These are phyloP conservation scores for Drosophila niveifrons DNA, from an alignment of 2,888 invertebrate genomes.

Conservation along the genomic window DNA sequence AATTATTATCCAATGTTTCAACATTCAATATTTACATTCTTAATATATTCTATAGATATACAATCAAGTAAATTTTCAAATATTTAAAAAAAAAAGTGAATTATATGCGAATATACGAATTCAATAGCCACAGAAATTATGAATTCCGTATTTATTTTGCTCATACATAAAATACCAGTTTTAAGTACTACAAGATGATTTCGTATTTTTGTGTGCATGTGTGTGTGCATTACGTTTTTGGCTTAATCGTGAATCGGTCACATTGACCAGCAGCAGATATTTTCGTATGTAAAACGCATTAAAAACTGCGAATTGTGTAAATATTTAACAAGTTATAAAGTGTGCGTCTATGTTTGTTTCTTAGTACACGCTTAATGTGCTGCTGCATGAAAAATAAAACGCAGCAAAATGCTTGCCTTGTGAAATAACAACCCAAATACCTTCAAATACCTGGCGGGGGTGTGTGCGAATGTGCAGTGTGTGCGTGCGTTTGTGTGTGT, in stretches of 20 bases:
- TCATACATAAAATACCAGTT: neutral
- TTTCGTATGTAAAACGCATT: conserved; percentile 73
- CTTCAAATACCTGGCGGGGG: conserved; percentile 61
- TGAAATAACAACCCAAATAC: conserved; percentile 53
- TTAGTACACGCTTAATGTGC: conserved; percentile 34
- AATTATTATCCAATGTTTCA: too few species aligned
- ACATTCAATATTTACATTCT: too few species aligned
- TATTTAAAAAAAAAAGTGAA: too few species aligned
- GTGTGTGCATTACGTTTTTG: conserved; percentile 18
- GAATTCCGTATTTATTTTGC: neutral
- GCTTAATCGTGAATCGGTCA: conserved; percentile 37
- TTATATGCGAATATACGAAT: too few species aligned
- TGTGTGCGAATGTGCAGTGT: conserved; percentile 39
- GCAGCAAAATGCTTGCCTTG: conserved; percentile 53
- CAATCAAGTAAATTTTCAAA: too few species aligned
- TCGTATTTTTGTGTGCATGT: neutral
- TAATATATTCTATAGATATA: too few species aligned
- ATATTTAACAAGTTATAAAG: conserved; percentile 34
- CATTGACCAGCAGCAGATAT: conserved; percentile 57
- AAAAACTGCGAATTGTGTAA: conserved; percentile 58
- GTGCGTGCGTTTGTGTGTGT: conserved; percentile 24
- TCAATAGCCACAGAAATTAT: neutral
- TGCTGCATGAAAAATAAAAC: conserved; percentile 38
- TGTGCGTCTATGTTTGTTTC: conserved; percentile 44
- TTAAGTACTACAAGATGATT: neutral